Evolutionary conservation across 2,797 vertebrate species (phyloP), one percentile per base, ranked within the genome.

Genomic region (Semotilus atromaculatus): DNA sequence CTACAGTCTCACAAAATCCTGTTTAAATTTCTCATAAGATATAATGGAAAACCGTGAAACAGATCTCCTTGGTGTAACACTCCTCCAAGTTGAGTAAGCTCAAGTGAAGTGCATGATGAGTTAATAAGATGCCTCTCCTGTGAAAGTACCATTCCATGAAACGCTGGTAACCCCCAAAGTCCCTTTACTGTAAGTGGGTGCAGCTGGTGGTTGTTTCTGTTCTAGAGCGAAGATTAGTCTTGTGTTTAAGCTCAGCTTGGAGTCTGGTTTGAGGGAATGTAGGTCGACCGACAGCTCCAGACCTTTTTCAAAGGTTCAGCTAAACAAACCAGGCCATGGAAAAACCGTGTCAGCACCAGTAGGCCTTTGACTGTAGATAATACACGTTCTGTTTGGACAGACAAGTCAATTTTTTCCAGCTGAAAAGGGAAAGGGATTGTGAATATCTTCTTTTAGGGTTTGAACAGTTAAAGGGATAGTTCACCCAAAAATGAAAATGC

Each of bases 251-350:
- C 80, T 90, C 74, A 80, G 89, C 74, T 70, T 72, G 43, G 66
- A 87, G 88, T 72, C 84, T 88, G 87, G 75, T 86, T 76, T 88
- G 77, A 83, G 74, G 31, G 60, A 90, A 94, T 94, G 89, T 91
- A 86, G 93, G 93, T 93, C 91, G 90, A 90, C 86, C 86, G 92
- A 92, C 90, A 87, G 91, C 88, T 90, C 88, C 88, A 92, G 87
- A 86, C 86, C 90, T 89, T 85, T 89, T 84, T 75, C 81, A 86
- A 85, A 89, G 90, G 66, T 88, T 89, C 64, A 92, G 90, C 90
- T 90, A 91, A 94, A 94, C 90, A 94, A 93, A 93, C 91, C 90
- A 93, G 93, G 91, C 94, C 90, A 93, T 91, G 93, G 93, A 94
- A 94, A 94, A 92, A 81, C 84, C 82, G 87, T 89, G 90, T 92